Evolutionary conservation across 2,113 vertebrate genomes (phyloP), one percentile per base, ranked within the genome.

Genomic region (Astur gentilis): DNA sequence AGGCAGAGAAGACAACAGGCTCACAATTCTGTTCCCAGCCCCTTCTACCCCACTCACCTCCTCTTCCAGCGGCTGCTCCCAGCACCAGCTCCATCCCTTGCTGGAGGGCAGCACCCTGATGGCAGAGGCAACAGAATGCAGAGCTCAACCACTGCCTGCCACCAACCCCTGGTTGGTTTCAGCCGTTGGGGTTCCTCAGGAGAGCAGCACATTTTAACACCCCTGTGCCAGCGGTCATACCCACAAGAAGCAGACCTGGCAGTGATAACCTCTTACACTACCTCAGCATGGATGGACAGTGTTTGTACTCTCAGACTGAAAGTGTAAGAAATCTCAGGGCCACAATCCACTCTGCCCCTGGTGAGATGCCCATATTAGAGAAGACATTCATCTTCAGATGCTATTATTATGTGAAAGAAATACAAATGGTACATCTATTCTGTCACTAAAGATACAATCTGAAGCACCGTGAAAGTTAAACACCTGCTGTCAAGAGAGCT

Each of bases 191-290:
- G 62, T 3, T 25, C 19, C 26, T 29, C 52, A 11, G 9, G 32
- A 31, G 16, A 44, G 11, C 55, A 20, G 55, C 32, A 36, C 21
- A 1, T 31, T 45, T 26, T 13, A 40, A 44, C 26, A 36, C 6
- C 8, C 47, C 12, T 6, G 6, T 1, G 42, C 23, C 34, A 29
- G 29, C 0, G 1, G 16, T 23, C 16, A 0, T 22, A 42, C 13
- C 49, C n/a, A 7, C 20, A 2, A 38, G 32, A n/a, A 49, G 54
- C 44, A 36, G 64, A 22, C 10, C 84, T 31, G 21, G 38, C 45
- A 32, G 26, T 0, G 13, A 42, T 25, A 36, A 44, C 18, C 34
- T 62, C 65, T 27, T 20, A 27, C 44, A 44, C 22, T 45, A 52
- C 32, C 44, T 44, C 32, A 26, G 36, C 55, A 3, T 4, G 4